A percentile compares a stretch with the other conserved stretches of the same genome.
These are phyloP conservation scores for Sitta europaea DNA, from an alignment of 2,113 vertebrate genomes.

Conservation along the genomic window DNA sequence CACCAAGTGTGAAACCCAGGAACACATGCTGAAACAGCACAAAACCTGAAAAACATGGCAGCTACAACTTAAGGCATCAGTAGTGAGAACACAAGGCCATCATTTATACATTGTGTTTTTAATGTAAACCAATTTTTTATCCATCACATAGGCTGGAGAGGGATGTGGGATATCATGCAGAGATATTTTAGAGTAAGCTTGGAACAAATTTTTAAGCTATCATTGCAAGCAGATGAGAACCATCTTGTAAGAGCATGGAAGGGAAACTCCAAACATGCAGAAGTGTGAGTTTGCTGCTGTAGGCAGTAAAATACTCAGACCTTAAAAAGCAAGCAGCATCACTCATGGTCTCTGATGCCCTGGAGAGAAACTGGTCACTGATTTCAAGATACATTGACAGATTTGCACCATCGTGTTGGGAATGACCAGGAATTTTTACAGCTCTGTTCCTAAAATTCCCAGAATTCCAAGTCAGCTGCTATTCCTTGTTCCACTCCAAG, in stretches of 20 bases:
- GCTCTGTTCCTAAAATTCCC: background rate
- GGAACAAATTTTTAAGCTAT: background rate
- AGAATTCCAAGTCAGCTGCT: background rate
- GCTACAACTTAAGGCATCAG: too few species aligned
- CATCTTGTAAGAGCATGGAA: background rate
- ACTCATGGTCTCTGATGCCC: background rate
- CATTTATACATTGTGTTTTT: background rate
- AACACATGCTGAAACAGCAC: too few species aligned
- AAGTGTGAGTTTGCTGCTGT: background rate
- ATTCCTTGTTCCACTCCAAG: background rate
- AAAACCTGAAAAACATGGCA: too few species aligned
- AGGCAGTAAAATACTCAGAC: background rate
- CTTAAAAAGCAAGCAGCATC: background rate
- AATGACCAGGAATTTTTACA: background rate
- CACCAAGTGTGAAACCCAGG: too few species aligned
- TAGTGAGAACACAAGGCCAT: background rate
- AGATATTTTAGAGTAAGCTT: background rate
- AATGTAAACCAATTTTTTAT: background rate
- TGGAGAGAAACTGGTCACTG: background rate
- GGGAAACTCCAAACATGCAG: background rate
- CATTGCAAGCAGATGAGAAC: background rate
- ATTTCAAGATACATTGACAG: background rate
- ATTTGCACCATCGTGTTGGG: background rate
- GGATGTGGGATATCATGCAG: fast-evolving
- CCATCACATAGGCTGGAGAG: background rate